Percentiles rank a stretch among this genome's conserved stretches.
These are phyloP conservation scores for Parauchenoglanis punctatus DNA, from an alignment of 2,797 vertebrate genomes.

Conservation along the genomic window DNA sequence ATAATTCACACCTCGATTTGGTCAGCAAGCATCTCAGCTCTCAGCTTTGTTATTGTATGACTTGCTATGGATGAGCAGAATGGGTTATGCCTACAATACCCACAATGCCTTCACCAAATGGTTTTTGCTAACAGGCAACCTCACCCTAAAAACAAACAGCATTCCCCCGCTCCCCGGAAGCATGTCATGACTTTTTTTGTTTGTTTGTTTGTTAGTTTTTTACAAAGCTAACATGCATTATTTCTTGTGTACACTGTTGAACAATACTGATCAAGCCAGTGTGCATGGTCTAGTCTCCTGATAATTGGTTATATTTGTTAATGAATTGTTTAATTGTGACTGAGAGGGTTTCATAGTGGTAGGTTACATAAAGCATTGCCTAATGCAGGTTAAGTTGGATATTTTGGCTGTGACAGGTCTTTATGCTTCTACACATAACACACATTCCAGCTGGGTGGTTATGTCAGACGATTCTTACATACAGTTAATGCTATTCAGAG, in stretches of 20 bases:
- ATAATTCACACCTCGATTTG: not conserved
- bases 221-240: not conserved
- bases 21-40: not conserved
- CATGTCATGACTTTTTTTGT: not conserved
- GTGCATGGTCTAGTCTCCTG: not conserved
- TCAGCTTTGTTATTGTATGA: not conserved
- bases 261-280: not conserved
- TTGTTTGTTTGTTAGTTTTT: not conserved
- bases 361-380: not conserved
- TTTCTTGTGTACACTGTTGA: conserved; percentile 1
- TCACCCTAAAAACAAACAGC: conserved; percentile 23
- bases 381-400: not conserved
- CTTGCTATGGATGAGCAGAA: not conserved
- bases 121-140: conserved; percentile 1
- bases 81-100: not conserved
- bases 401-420: not conserved
- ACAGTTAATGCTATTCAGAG: conserved; percentile 43
- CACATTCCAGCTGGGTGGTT: conserved; percentile 41
- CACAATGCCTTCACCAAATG: not conserved
- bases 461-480: conserved; percentile 48
- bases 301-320: not conserved
- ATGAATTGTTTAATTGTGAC: not conserved
- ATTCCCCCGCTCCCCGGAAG: not conserved
- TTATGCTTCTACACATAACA: not conserved
- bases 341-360: not conserved